Base-by-base conservation (phyloP, 2,113 vertebrate species). In the Plecturocebus donacophilus region DNA sequence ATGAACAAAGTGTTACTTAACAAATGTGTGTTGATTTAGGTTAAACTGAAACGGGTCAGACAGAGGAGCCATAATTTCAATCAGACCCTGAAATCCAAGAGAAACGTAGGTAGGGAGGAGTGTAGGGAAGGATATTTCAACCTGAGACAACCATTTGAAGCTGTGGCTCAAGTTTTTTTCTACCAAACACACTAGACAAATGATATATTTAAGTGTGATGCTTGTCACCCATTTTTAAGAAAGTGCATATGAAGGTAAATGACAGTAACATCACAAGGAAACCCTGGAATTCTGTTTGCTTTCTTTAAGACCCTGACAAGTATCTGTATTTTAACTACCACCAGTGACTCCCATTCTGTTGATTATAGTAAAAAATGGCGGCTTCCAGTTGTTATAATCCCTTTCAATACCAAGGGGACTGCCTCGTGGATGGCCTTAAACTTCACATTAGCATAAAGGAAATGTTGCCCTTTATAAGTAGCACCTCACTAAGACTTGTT, bases 291-390 rank as follows among this genome's bases (percentile, higher is more conserved):
- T 95, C 38, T 81, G 17, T 66, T 73, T 27, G 54, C 4, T 52
- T 89, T 66, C 58, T 82, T 30, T 21, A 92, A 84, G 42, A 61
- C 42, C 20, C 38, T 95, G 45, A 58, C 20, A 84, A 73, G 25
- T 25, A 71, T 71, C 30, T 45, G 7, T 84, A 64, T 64, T 70
- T 82, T 35, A 77, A 75, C 81, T 45, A 85, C 68, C 27, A 90
- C 45, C 54, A 47, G 19, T 93, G 66, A 81, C 45, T 66, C n/a
- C 20, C 14, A 32, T 4, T 75, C 38, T 21, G 9, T 75, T 52
- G 75, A 90, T 52, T 38, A 45, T 23, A 85, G 20, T 58, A 17
- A 27, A 70, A 82, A 77, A 27, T 32, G 23, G 20, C 27, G 66
- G 35, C 42, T 84, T 90, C 75, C 40, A 7, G 14, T 49, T 49